phyloP scores from a whole-genome alignment of 1,140 invertebrate species.

The Nylanderia fulva region DNA sequence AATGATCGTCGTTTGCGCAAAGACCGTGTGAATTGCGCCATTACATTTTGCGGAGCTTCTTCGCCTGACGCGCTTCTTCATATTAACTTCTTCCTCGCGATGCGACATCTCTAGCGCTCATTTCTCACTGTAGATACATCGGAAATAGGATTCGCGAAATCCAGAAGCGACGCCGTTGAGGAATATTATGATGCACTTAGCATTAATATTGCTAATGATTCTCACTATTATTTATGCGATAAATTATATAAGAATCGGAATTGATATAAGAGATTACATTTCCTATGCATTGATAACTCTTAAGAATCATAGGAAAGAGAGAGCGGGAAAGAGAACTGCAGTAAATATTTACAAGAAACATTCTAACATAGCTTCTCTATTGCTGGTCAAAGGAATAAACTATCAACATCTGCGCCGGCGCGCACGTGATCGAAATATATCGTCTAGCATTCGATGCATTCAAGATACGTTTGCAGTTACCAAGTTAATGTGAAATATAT shows the following conservation, averaged over 20 bases:
- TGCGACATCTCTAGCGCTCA: conserved; percentile 25
- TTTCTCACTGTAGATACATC: conserved; percentile 55
- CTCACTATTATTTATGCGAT: no score
- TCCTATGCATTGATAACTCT: neutral
- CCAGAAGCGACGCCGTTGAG: neutral
- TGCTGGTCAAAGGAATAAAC: conserved; percentile 57
- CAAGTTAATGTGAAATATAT: neutral
- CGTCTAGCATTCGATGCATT: neutral
- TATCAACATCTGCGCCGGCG: neutral
- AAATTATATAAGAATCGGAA: neutral
- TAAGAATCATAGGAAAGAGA: neutral
- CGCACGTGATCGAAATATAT: conserved; percentile 63
- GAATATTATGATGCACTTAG: neutral
- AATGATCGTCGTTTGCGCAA: conserved; percentile 48
- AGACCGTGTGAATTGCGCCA: conserved; percentile 53
- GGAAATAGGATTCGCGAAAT: conserved; percentile 31
- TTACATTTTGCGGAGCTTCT: conserved; percentile 57
- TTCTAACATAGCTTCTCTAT: conserved; percentile 56
- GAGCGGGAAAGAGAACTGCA: no score
- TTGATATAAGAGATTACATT: neutral
- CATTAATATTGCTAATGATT: neutral
- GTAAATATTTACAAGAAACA: conserved; percentile 64
- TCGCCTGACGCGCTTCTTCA: conserved; percentile 57
- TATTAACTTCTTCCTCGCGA: conserved; percentile 56
- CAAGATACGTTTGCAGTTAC: conserved; percentile 42